Conservation (phyloP, 2,797 vertebrate species). For the Corythornis leucogaster region DNA sequence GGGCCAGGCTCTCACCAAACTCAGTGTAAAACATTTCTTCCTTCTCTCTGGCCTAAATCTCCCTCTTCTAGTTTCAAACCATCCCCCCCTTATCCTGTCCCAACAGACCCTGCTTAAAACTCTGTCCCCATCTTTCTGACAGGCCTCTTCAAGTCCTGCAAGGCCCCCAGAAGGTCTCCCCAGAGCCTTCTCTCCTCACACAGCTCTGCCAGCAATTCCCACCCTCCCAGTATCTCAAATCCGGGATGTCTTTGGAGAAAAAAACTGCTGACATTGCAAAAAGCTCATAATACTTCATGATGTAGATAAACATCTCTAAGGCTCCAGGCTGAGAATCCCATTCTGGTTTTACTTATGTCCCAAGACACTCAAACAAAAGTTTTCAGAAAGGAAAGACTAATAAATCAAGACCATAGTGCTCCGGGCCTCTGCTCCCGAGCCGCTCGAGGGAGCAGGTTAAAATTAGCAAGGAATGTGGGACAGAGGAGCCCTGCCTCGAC, state of each 20-base stretch:
- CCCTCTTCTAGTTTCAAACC: too few species aligned
- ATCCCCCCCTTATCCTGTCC: too few species aligned
- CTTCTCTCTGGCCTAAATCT: background rate
- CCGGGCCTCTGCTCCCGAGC: background rate
- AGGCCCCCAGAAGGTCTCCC: background rate
- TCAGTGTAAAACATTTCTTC: background rate
- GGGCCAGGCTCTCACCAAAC: background rate
- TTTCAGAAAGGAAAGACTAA: slow-evolving; percentile 34
- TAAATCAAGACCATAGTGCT: slow-evolving; percentile 35
- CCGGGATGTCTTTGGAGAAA: accelerated
- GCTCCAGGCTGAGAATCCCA: slow-evolving; percentile 7
- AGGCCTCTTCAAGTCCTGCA: too few species aligned
- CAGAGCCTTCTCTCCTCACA: background rate
- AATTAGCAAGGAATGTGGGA: slow-evolving; percentile 74
- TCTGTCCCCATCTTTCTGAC: too few species aligned
- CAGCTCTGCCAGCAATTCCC: accelerated
- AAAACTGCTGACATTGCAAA: background rate
- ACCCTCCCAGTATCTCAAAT: accelerated
- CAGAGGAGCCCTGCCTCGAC: background rate
- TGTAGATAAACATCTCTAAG: background rate
- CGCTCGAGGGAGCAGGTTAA: slow-evolving; percentile 55
- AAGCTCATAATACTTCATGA: accelerated
- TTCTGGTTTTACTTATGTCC: slow-evolving; percentile 45
- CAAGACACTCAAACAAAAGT: background rate
- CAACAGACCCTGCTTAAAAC: too few species aligned